Conservation (phyloP, 2,113 vertebrate genomes). For the Python bivittatus region DNA sequence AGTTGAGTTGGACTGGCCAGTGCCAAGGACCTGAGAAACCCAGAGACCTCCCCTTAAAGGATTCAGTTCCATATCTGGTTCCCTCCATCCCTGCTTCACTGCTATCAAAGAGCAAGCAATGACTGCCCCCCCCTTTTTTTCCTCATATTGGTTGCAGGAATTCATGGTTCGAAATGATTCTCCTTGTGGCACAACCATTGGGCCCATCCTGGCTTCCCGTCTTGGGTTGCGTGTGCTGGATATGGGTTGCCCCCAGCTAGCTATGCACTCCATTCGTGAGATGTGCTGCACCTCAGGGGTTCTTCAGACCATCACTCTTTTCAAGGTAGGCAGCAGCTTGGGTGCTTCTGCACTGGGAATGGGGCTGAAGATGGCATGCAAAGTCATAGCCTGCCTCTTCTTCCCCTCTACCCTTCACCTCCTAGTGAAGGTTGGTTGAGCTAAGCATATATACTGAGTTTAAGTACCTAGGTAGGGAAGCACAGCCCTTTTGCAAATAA, state of each 20-base stretch:
- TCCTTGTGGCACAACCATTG: slow-evolving; percentile 90
- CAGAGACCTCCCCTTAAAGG: not conserved
- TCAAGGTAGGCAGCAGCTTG: slow-evolving; percentile 80
- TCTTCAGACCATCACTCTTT: slow-evolving; percentile 88
- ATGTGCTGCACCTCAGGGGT: slow-evolving; percentile 95
- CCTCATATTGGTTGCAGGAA: slow-evolving; percentile 74
- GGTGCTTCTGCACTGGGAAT: not conserved
- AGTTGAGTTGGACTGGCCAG: fast-evolving
- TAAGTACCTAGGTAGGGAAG: not conserved
- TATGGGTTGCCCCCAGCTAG: slow-evolving; percentile 89
- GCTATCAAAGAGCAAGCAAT: not conserved
- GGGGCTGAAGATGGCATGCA: not conserved
- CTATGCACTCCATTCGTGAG: slow-evolving; percentile 98
- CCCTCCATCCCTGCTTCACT: not conserved
- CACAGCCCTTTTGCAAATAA: no score
- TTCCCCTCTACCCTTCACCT: not conserved
- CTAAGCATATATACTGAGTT: not conserved
- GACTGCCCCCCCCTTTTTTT: not conserved
- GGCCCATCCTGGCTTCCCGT: slow-evolving; percentile 90
- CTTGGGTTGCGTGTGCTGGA: slow-evolving; percentile 90
- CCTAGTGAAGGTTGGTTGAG: not conserved
- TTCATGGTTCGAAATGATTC: slow-evolving; percentile 96
- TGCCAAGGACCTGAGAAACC: not conserved
- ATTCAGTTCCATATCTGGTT: not conserved
- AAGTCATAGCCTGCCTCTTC: not conserved